Conservation (phyloP, 1,140 invertebrate species). For the Calycopis cecrops region DNA sequence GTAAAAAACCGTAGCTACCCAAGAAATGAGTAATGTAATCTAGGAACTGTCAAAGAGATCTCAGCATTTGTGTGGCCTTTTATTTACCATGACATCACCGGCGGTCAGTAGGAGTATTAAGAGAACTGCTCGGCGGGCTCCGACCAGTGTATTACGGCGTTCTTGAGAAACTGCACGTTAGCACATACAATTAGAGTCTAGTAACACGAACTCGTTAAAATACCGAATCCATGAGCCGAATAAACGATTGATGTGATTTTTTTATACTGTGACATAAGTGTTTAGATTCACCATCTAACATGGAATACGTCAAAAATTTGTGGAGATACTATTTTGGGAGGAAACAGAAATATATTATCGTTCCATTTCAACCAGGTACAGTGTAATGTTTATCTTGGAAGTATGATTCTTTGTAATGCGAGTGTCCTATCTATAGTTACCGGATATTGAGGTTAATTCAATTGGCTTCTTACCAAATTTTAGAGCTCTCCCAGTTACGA, state of each 20-base stretch:
- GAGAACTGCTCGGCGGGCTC: conserved; percentile 33
- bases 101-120: conserved; percentile 39
- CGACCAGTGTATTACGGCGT: conserved; percentile 52
- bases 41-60: conserved; percentile 42
- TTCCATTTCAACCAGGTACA: conserved; percentile 63
- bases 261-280: conserved; percentile 12
- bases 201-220: conserved; percentile 7
- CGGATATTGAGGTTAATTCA: conserved; percentile 16
- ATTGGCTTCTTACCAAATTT: conserved; percentile 23
- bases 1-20: conserved; percentile 12
- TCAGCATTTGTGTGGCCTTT: conserved; percentile 31
- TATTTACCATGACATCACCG: conserved; percentile 65
- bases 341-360: conserved; percentile 50
- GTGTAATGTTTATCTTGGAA: neutral
- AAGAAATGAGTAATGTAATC: conserved; percentile 25
- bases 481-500: neutral
- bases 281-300: conserved; percentile 22
- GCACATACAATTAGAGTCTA: conserved; percentile 42
- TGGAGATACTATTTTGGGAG: conserved; percentile 55
- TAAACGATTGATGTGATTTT: conserved; percentile 18
- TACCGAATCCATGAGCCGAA: neutral
- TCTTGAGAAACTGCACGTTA: conserved; percentile 51
- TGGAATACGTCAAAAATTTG: conserved; percentile 58
- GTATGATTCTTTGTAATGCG: neutral
- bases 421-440: conserved; percentile 11